Percentiles rank a stretch among this genome's conserved stretches.
Evolutionary conservation across 2,888 invertebrate species (phyloP).

Genomic region (Myopa tessellatipennis): DNA sequence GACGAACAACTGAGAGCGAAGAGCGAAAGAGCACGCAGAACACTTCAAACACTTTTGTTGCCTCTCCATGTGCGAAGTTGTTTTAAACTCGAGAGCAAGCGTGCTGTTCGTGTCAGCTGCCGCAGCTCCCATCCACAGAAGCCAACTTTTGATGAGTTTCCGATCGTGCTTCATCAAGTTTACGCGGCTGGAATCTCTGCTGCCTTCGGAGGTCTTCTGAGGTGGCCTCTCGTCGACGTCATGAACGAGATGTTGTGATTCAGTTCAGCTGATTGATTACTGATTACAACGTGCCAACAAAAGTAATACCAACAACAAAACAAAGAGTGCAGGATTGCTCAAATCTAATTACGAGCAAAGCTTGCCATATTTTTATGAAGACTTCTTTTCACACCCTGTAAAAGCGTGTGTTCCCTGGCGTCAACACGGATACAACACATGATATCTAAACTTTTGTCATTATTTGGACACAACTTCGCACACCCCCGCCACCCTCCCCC

Average conservation of each 20-base stretch:
- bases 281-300: conserved; percentile 18
- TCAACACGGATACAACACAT: too few species aligned
- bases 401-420: too few species aligned
- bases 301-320: background rate
- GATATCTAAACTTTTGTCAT: conserved; percentile 3
- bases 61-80: conserved; percentile 9
- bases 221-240: too few species aligned
- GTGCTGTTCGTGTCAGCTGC: conserved; percentile 4
- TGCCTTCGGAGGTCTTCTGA: background rate
- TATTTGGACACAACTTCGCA: conserved; percentile 9
- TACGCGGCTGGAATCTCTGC: background rate
- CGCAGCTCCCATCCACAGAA: background rate
- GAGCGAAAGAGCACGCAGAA: background rate
- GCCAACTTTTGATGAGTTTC: conserved; percentile 27
- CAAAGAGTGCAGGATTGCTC: background rate
- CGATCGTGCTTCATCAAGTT: conserved; percentile 33
- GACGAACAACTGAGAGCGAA: too few species aligned
- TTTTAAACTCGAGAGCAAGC: background rate
- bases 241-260: background rate
- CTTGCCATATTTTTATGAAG: conserved; percentile 7
- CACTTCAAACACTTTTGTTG: conserved; percentile 9
- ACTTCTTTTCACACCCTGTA: background rate
- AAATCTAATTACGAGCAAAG: background rate
- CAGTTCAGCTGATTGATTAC: background rate
- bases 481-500: background rate